phyloP scores from a whole-genome alignment of 2,113 vertebrate species.

The Ophiodon elongatus region DNA sequence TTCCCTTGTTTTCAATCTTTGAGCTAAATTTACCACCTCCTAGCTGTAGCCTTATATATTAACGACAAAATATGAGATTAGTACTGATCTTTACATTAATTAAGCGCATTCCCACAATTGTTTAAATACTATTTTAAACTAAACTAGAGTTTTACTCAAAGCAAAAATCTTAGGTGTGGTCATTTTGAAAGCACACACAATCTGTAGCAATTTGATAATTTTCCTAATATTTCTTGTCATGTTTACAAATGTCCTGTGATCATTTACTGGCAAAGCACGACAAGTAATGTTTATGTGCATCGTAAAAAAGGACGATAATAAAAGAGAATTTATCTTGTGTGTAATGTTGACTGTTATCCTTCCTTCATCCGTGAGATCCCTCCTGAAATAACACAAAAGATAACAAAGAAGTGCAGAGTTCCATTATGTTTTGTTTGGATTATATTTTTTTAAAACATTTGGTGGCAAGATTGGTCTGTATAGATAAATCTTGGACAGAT shows the following conservation, averaged over 20 bases:
- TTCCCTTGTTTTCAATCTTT: background rate
- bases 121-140: background rate
- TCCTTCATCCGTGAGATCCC: background rate
- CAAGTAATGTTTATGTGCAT: constrained; percentile 37
- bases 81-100: background rate
- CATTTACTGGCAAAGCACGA: constrained; percentile 23
- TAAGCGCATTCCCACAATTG: background rate
- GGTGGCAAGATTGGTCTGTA: background rate
- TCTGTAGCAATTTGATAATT: constrained; percentile 2
- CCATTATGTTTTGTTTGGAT: background rate
- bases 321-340: constrained; percentile 8
- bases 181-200: background rate
- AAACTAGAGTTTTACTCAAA: background rate
- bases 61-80: background rate
- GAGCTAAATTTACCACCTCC: background rate
- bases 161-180: background rate
- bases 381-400: constrained; percentile 37
- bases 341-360: constrained; percentile 23
- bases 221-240: constrained; percentile 1
- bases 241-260: constrained; percentile 61
- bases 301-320: constrained; percentile 29
- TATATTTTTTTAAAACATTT: background rate
- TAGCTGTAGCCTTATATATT: background rate
- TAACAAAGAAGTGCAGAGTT: background rate
- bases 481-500: background rate